phyloP scores from a whole-genome alignment of 1,140 invertebrate genomes.

The Brachionus angularis region DNA sequence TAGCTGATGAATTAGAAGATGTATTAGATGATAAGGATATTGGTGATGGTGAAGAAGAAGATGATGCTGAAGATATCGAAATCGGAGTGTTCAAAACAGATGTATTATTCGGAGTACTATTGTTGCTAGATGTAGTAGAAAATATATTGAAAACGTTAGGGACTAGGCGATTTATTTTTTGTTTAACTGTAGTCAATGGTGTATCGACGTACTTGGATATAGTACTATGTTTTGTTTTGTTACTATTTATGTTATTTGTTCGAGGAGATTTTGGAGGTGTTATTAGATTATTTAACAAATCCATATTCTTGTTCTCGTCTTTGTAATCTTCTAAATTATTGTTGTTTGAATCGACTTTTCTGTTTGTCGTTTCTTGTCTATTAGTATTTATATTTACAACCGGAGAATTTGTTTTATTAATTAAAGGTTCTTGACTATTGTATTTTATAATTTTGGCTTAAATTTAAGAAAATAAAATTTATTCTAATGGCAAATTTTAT shows the following conservation, averaged over 20 bases:
- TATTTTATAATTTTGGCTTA: no score
- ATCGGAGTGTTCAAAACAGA: slow-evolving; percentile 22
- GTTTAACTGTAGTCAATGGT: slow-evolving; percentile 25
- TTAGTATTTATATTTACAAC: no score
- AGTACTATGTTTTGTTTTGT: no score
- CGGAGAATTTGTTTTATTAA: no score
- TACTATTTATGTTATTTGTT: no score
- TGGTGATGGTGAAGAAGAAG: slow-evolving; percentile 34
- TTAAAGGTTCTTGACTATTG: no score
- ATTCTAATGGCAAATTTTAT: background rate
- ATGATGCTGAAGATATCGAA: background rate
- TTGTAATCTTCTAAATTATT: slow-evolving; percentile 21
- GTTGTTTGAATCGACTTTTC: background rate
- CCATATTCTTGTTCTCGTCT: background rate
- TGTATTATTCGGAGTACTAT: slow-evolving; percentile 1
- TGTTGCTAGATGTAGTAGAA: slow-evolving; percentile 17
- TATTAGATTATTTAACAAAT: background rate
- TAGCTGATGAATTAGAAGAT: slow-evolving; percentile 13
- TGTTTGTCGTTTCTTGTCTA: background rate
- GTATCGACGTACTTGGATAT: no score
- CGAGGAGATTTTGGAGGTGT: slow-evolving; percentile 28
- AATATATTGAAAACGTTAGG: slow-evolving; percentile 35
- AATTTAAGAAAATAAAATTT: background rate
- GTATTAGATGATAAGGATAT: slow-evolving; percentile 24
- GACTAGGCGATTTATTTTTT: slow-evolving; percentile 38